Percentiles rank a stretch among this genome's conserved stretches.
These are phyloP conservation scores for Octonoba sinensis DNA, from an alignment of 2,888 invertebrate species.

Conservation along the genomic window DNA sequence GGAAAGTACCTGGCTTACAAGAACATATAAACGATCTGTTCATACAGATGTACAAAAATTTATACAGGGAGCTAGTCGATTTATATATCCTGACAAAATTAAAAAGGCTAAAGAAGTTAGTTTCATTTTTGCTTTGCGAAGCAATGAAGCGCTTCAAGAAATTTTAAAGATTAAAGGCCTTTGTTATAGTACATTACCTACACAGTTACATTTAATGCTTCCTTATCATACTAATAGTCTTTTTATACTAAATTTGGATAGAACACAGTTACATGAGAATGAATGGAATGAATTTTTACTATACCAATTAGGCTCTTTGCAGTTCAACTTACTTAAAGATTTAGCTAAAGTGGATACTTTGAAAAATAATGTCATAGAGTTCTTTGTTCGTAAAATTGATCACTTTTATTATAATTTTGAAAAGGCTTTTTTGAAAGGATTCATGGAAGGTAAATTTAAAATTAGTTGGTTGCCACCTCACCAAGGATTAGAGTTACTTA, in stretches of 20 bases:
- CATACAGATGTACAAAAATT: neutral
- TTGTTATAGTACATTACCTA: constrained; percentile 11
- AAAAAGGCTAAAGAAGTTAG: neutral
- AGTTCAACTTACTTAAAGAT: neutral
- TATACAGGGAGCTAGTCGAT: neutral
- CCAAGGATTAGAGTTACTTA: neutral
- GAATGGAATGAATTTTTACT: constrained; percentile 4
- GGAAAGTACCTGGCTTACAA: neutral
- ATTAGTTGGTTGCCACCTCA: neutral
- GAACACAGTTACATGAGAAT: constrained; percentile 14
- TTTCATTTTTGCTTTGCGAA: neutral
- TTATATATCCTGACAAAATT: constrained; percentile 4
- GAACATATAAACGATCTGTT: neutral
- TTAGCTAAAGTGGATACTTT: neutral
- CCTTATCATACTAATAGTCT: constrained; percentile 2
- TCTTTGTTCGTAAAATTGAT: neutral
- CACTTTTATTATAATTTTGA: neutral
- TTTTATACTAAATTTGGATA: constrained; percentile 9
- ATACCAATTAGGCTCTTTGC: neutral
- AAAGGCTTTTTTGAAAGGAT: neutral
- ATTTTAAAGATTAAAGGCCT: constrained; percentile 2
- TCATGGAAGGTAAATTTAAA: neutral
- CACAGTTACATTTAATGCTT: neutral
- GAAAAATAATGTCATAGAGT: neutral
- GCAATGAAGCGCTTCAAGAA: neutral